Evolutionary conservation across 2,888 invertebrate genomes (phyloP), one percentile per base, ranked within the genome.

Genomic region (Eilema caniola): DNA sequence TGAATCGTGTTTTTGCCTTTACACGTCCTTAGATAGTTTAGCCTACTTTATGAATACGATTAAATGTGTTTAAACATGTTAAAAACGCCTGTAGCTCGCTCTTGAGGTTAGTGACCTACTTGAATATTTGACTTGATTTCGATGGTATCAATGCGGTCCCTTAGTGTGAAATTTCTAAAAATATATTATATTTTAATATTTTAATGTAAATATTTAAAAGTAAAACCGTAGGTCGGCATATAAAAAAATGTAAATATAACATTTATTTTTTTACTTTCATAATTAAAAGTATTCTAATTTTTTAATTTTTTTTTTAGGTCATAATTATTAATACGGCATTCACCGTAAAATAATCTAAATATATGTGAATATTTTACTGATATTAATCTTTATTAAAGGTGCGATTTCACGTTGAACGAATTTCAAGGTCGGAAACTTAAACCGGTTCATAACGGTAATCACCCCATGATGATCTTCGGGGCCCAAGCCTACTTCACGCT

Each of bases 361-460:
- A 53, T 53, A 53, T 53, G 53, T 20, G 20, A 53, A 53, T 53
- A 53, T 53, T 53, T 53, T 20, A n/a, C 11, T 59, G 57, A n/a
- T 59, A 3, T 14, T 11, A 25, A 59, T 53, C 53, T 53, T 16
- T 16, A 16, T 7, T n/a, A 53, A 47, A 53, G 20, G 8, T 20
- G 53, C 53, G 53, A 53, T 53, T 53, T 53, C 53, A n/a, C 53
- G 53, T n/a, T 53, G 8, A 53, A 53, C 53, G 53, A n/a, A 53
- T 53, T 53, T 53, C 53, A 53, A 53, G 53, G 53, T 53, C 53
- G 53, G 10, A 53, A 53, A 53, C 53, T n/a, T n/a, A 53, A 53
- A n/a, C 53, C 7, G 47, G 47, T 47, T 47, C 7, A 47, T 20
- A 47, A 20, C 16, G 41, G 41, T 16, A 16, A 16, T 37, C 12